Conservation (phyloP, 2,888 invertebrate species). For the Cyrtodaria siliqua region DNA sequence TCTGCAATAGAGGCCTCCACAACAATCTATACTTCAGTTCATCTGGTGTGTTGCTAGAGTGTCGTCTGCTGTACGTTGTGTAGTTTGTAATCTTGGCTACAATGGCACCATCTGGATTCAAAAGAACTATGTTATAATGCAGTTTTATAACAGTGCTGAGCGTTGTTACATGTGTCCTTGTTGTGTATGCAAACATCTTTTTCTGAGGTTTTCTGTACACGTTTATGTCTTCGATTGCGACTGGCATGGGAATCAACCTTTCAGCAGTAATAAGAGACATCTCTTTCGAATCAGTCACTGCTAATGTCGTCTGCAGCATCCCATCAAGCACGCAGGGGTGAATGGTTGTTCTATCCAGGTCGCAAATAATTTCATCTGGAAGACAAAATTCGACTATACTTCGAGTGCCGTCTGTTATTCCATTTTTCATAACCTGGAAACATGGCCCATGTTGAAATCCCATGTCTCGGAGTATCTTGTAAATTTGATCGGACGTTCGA, state of each 20-base stretch:
- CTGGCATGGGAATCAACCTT: neutral
- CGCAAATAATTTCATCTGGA: neutral
- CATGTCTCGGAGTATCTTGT: neutral
- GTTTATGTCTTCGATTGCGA: neutral
- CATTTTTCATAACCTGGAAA: neutral
- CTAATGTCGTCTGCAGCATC: neutral
- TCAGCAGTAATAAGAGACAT: neutral
- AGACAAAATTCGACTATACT: slow-evolving; percentile 1
- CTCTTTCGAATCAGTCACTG: neutral
- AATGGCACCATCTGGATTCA: neutral
- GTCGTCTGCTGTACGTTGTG: neutral
- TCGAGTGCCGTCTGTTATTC: neutral
- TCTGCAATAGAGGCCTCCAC: neutral
- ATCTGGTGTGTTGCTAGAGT: neutral
- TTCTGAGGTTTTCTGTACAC: neutral
- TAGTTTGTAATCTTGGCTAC: slow-evolving; percentile 6
- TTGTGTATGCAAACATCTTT: neutral
- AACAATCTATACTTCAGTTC: neutral
- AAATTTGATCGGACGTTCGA: neutral
- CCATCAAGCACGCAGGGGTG: slow-evolving; percentile 15
- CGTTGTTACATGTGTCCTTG: neutral
- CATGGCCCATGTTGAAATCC: slow-evolving; percentile 11
- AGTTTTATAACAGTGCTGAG: neutral
- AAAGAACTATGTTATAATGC: slow-evolving; percentile 2
- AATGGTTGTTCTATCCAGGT: slow-evolving; percentile 2